Evolutionary conservation across 1,140 invertebrate species (phyloP), one percentile per base, ranked within the genome.

Genomic region (Panulirus ornatus): DNA sequence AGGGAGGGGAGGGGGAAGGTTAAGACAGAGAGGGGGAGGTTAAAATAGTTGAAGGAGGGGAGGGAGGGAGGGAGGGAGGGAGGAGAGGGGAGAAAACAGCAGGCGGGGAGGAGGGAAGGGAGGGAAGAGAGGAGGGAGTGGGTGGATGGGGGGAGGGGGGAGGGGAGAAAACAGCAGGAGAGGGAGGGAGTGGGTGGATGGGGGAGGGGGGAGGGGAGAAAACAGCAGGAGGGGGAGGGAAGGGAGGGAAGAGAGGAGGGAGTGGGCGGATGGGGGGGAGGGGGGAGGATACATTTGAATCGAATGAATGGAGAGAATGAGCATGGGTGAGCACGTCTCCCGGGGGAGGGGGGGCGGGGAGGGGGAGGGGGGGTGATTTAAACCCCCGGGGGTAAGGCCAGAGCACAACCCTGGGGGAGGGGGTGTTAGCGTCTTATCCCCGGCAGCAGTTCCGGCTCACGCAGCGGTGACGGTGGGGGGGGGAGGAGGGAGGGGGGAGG

Each of bases 41-140:
- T 16, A 63, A 27, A 54, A n/a, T 22, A n/a, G 58, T 42, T 34
- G 14, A 34, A 34, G 38, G 51, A 54, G 47, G 34, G 79, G 58
- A 54, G 38, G 51, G 27, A 58, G n/a, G 51, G 51, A 58, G 30
- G 30, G 34, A 44, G 44, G 11, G 51, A 82, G 47, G n/a, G 19
- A 27, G 36, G 44, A 63, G 30, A 36, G 42, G 38, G 22, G 58
- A 84, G 58, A 84, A 42, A 36, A 84, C 34, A 84, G 34, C 22
- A 58, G 58, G 27, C 22, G 34, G 58, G 34, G 30, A 40, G 58
- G 44, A 22, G 36, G 30, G 19, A 58, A 38, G n/a, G 38, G 44
- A n/a, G 22, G 81, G 34, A 36, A 38, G 81, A 40, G 81, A 9
- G 14, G 30, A 38, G 30, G 38, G 30, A 38, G 6, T n/a, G 27